Conservation (phyloP, 2,797 vertebrate genomes). For the Lutjanus argentimaculatus region DNA sequence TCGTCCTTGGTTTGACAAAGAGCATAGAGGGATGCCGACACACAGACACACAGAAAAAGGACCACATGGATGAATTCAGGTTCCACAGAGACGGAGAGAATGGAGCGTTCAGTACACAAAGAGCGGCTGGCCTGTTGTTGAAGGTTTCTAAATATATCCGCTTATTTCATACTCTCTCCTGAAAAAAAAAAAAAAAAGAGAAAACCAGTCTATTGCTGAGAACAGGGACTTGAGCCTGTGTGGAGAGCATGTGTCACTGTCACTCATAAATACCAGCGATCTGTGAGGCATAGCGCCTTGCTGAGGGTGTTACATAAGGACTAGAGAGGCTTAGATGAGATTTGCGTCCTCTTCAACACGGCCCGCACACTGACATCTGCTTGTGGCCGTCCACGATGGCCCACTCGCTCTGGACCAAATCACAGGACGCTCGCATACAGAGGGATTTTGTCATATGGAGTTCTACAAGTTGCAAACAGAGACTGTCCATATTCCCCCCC, state of each 20-base stretch:
- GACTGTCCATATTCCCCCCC: neutral
- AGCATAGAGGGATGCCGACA: neutral
- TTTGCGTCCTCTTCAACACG: slow-evolving; percentile 72
- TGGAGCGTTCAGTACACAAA: slow-evolving; percentile 44
- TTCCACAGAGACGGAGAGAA: slow-evolving; percentile 18
- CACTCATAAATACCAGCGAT: slow-evolving; percentile 63
- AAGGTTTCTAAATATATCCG: slow-evolving; percentile 71
- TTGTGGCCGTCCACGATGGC: slow-evolving; percentile 48
- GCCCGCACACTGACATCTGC: slow-evolving; percentile 68
- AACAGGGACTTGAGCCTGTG: slow-evolving; percentile 55
- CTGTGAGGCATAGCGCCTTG: slow-evolving; percentile 60
- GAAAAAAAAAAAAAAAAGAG: slow-evolving; percentile 32
- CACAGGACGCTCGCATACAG: slow-evolving; percentile 15
- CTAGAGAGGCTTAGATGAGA: slow-evolving; percentile 77
- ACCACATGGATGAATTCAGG: slow-evolving; percentile 25
- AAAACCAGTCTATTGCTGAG: slow-evolving; percentile 45
- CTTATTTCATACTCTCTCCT: slow-evolving; percentile 45
- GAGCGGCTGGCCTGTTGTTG: slow-evolving; percentile 42
- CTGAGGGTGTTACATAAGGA: slow-evolving; percentile 79
- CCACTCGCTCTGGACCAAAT: slow-evolving; percentile 59
- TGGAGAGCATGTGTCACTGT: slow-evolving; percentile 64
- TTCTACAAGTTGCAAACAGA: neutral
- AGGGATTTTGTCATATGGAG: slow-evolving; percentile 7
- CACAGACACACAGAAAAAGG: slow-evolving; percentile 11
- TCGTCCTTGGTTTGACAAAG: slow-evolving; percentile 31